Conservation (phyloP, 2,797 vertebrate species). For the Enteromius argenteus region DNA sequence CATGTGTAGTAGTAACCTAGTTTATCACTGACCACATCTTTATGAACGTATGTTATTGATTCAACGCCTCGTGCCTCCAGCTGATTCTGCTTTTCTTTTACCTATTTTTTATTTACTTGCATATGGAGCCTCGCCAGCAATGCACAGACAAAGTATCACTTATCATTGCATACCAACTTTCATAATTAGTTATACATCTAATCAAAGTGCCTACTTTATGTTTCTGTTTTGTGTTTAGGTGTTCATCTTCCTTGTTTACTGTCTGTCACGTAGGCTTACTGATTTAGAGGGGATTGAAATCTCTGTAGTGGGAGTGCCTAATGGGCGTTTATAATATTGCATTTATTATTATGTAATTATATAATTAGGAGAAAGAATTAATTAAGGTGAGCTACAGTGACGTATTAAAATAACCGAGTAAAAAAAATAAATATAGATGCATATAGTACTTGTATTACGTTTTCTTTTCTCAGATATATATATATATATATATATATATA, state of each 20-base stretch:
- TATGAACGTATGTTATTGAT: not conserved
- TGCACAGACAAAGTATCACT: not conserved
- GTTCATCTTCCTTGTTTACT: not conserved
- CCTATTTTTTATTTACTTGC: not conserved
- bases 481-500: no score
- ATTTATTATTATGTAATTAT: not conserved
- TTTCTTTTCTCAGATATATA: no score
- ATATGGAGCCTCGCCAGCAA: not conserved
- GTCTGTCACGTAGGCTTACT: not conserved
- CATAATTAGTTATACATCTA: not conserved
- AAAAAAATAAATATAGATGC: not conserved
- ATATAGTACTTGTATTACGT: not conserved
- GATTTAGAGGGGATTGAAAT: not conserved
- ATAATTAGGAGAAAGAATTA: not conserved
- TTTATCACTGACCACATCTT: conserved; percentile 26
- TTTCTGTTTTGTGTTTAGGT: not conserved
- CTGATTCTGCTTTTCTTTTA: not conserved
- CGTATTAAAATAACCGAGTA: not conserved
- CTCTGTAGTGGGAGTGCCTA: not conserved
- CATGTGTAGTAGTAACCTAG: conserved; percentile 30
- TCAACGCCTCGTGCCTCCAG: not conserved
- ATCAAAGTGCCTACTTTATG: not conserved
- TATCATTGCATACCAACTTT: not conserved
- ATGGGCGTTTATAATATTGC: conserved; percentile 2
- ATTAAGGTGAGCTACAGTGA: conserved; percentile 2